Evolutionary conservation across 2,888 invertebrate species (phyloP).

Genomic region (Toxonevra muliebris): DNA sequence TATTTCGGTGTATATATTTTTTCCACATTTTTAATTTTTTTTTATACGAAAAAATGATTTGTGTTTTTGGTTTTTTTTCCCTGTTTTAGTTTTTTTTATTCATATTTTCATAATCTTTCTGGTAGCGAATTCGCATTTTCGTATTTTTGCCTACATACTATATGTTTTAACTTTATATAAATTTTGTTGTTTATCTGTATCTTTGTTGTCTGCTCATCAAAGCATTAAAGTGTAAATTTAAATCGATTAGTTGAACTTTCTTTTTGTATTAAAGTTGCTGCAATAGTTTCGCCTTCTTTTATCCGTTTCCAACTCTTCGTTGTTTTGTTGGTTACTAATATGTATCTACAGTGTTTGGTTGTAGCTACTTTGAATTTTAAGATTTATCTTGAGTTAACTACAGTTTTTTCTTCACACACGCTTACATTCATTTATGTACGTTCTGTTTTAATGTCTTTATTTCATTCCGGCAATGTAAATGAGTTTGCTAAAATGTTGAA

Average conservation of each 20-base stretch:
- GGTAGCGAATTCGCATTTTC: not conserved
- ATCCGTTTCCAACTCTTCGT: not conserved
- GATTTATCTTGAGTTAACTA: not conserved
- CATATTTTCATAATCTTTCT: conserved; percentile 12
- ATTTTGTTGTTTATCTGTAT: conserved; percentile 1
- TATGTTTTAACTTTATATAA: too few relatives aligned
- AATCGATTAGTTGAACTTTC: conserved; percentile 47
- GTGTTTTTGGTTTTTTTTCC: not conserved
- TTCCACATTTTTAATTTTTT: not conserved
- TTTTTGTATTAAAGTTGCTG: conserved; percentile 26
- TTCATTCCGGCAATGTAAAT: too few relatives aligned
- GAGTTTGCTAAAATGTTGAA: too few relatives aligned
- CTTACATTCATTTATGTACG: too few relatives aligned
- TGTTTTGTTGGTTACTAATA: not conserved
- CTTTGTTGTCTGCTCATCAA: conserved; percentile 35
- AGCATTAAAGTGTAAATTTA: conserved; percentile 46
- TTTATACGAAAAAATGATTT: too few relatives aligned
- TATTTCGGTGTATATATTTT: not conserved
- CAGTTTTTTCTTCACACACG: not conserved
- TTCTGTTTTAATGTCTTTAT: too few relatives aligned
- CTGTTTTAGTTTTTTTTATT: too few relatives aligned
- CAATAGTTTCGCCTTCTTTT: not conserved
- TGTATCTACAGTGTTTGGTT: not conserved
- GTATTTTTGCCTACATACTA: not conserved
- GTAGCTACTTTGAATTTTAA: not conserved